phyloP scores from a whole-genome alignment of 37 sponge, comb jelly and placozoan species.

The Lycopodina hypogea region DNA sequence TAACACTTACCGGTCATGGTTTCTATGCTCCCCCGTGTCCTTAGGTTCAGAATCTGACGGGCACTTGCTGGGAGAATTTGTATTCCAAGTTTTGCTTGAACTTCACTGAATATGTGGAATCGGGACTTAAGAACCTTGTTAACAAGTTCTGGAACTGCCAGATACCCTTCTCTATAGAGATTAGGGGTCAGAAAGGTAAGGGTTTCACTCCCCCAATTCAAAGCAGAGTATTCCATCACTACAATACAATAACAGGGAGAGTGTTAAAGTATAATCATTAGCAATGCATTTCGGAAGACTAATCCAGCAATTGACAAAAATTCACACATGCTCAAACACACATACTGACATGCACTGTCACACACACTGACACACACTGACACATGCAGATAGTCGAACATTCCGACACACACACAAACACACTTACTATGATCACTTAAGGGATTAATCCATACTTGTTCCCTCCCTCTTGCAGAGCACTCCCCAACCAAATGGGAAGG shows the following conservation, averaged over 20 bases:
- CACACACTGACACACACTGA: too few relatives aligned
- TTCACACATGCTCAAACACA: too few relatives aligned
- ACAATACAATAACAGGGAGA: too few relatives aligned
- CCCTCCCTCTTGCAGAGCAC: background rate
- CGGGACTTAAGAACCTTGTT: slow-evolving; percentile 36
- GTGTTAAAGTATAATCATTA: too few relatives aligned
- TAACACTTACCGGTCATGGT: slow-evolving; percentile 31
- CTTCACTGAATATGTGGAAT: slow-evolving; percentile 27
- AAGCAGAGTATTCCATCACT: slow-evolving; percentile 44
- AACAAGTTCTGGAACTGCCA: slow-evolving; percentile 51
- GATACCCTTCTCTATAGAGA: slow-evolving; percentile 18
- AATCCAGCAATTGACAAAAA: too few relatives aligned
- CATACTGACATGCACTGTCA: too few relatives aligned
- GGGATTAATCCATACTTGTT: slow-evolving; percentile 15
- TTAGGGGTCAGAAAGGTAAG: slow-evolving; percentile 45
- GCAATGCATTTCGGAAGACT: too few relatives aligned
- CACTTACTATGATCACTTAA: slow-evolving; percentile 50
- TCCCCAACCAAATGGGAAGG: background rate
- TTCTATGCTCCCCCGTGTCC: slow-evolving; percentile 39
- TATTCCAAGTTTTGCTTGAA: slow-evolving; percentile 25
- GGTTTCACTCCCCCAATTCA: slow-evolving; percentile 44
- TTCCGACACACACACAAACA: too few relatives aligned
- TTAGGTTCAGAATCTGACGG: slow-evolving; percentile 53
- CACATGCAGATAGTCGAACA: too few relatives aligned
- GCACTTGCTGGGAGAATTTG: slow-evolving; percentile 51